phyloP scores from a whole-genome alignment of 1,140 invertebrate genomes.

The Brachystomella parvula region DNA sequence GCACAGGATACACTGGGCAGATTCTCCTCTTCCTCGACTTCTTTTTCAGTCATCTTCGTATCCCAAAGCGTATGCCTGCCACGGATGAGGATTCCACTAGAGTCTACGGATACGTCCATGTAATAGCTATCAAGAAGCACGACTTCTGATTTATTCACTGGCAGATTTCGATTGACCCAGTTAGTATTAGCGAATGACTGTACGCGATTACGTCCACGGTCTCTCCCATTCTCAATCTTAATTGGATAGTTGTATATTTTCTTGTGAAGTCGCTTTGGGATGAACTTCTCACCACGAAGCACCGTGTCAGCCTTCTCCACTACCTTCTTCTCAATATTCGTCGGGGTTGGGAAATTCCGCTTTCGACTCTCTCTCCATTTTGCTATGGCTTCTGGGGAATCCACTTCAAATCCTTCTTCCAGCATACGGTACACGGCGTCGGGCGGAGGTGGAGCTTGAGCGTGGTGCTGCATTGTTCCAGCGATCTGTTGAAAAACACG shows the following conservation, averaged over 20 bases:
- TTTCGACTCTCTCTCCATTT: constrained; percentile 74
- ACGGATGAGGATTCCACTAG: constrained; percentile 10
- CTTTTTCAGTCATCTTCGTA: neutral
- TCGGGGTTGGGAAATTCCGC: constrained; percentile 39
- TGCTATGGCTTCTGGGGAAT: constrained; percentile 62
- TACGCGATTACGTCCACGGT: neutral
- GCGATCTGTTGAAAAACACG: too few species aligned
- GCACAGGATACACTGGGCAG: neutral
- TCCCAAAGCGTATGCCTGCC: constrained; percentile 10
- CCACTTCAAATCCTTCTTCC: too few species aligned
- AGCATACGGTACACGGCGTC: too few species aligned
- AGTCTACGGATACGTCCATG: constrained; percentile 12
- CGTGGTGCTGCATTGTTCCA: too few species aligned
- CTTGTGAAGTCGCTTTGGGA: constrained; percentile 25
- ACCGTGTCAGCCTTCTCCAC: constrained; percentile 56
- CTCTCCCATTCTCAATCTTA: neutral
- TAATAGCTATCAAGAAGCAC: constrained; percentile 20
- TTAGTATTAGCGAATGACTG: neutral
- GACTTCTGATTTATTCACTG: constrained; percentile 41
- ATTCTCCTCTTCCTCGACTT: neutral
- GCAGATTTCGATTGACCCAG: neutral
- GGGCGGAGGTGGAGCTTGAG: too few species aligned
- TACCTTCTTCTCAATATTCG: constrained; percentile 59
- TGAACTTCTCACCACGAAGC: constrained; percentile 42
- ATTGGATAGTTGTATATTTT: neutral